Evolutionary conservation across 2,888 invertebrate genomes (phyloP).

Genomic region (Saturnia japonica): DNA sequence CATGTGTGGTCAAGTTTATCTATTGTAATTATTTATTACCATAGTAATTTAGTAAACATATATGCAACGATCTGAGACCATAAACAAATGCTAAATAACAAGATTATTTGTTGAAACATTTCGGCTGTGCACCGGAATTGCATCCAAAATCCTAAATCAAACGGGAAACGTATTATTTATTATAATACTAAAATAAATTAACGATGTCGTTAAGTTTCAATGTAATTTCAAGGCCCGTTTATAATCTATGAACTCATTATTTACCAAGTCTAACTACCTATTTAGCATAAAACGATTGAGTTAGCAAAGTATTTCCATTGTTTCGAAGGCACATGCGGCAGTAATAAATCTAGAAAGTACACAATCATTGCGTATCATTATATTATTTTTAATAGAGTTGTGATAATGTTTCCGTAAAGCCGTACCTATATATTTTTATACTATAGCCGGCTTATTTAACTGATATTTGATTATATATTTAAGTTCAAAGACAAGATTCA

Average conservation of each 20-base stretch:
- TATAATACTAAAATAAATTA: not conserved
- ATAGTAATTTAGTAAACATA: too few species aligned
- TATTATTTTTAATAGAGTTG: conserved; percentile 11
- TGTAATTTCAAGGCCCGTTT: not conserved
- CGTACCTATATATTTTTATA: conserved; percentile 2
- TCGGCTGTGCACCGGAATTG: not conserved
- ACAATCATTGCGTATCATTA: conserved; percentile 21
- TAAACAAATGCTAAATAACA: not conserved
- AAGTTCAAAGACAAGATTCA: too few species aligned
- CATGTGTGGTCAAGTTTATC: too few species aligned
- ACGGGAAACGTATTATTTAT: not conserved
- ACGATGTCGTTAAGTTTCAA: not conserved
- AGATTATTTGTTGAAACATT: not conserved
- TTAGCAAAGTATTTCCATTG: conserved; percentile 57
- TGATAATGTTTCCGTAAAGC: not conserved
- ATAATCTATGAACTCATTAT: conserved; percentile 41
- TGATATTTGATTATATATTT: too few species aligned
- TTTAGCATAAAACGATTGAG: conserved; percentile 63
- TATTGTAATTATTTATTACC: not conserved
- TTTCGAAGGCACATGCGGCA: conserved; percentile 32
- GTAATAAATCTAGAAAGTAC: conserved; percentile 36
- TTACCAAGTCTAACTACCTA: conserved; percentile 42
- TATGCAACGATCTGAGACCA: not conserved
- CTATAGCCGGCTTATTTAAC: not conserved
- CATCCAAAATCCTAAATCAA: not conserved